phyloP scores from a whole-genome alignment of 2,113 vertebrate genomes.

The Glareola pratincola region DNA sequence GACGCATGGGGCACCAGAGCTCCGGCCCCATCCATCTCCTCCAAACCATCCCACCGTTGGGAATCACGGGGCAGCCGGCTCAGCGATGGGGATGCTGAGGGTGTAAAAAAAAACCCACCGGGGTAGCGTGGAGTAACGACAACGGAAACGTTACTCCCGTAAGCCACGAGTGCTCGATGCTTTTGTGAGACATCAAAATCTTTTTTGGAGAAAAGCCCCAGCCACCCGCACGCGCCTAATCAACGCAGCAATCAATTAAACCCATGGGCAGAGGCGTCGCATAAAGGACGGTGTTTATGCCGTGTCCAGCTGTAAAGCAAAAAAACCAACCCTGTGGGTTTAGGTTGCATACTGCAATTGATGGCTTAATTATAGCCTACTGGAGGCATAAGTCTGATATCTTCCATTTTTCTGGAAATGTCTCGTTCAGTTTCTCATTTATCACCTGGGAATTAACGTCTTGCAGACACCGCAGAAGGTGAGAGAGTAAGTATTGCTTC shows the following conservation, averaged over 20 bases:
- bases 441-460: background rate
- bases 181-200: background rate
- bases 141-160: rapidly evolving
- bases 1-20: background rate
- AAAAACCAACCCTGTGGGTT: background rate
- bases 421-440: background rate
- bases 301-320: background rate
- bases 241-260: background rate
- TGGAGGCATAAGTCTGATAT: background rate
- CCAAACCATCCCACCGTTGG: background rate
- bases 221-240: background rate
- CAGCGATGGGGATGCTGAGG: background rate
- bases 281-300: background rate
- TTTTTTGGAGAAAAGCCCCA: background rate
- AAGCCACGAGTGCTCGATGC: background rate
- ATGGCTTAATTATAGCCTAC: background rate
- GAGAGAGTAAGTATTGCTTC: background rate
- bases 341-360: background rate
- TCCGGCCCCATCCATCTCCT: background rate
- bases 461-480: background rate
- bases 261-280: background rate
- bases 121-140: background rate
- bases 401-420: background rate
- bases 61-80: background rate
- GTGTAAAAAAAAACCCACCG: background rate